Base-by-base conservation (phyloP, 2,888 invertebrate species). In the Steinernema carpocapsae region DNA sequence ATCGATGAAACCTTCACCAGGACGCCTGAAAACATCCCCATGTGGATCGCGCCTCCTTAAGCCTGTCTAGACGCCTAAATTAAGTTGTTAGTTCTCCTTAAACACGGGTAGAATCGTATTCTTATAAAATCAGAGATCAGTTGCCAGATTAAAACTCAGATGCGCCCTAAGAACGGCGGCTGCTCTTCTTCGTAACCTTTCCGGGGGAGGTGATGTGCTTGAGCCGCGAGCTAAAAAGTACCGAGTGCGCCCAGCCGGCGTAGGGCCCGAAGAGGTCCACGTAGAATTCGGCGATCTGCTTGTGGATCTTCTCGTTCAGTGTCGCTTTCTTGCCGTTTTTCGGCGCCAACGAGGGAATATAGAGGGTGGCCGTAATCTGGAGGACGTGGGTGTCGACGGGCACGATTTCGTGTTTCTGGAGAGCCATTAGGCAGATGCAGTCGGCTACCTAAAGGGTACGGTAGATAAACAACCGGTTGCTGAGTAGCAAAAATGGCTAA, bases 381-480 rank as follows among this genome's bases (percentile, higher is more conserved):
- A 93, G 94, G 29, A 99, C 94, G 87, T 99, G 97, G 0, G 96
- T 96, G 88, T 99, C 97, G 0, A 97, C 93, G 0, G 97, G 97
- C 73, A 99, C 92, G 0, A 95, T 92, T 83, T 93, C 92, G 72
- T 94, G 88, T 87, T 97, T 94, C 74, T 93, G 92, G 72, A 99
- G 88, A 0, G 96, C n/a, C 97, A 99, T 97, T 24, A 99, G 90
- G 87, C 94, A 95, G 82, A 99, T 93, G 88, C 97, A 99, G 89
- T 99, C 97, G 0, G 97, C 95, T 19, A 99, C 94, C 93, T 94
- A 84, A 46, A 75, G 71, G 3, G 64, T 37, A 37, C 37, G 37
- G 37, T 37, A 37, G n/a, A n/a, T n/a, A n/a, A n/a, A n/a, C n/a
- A n/a, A n/a, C n/a, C n/a, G n/a, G n/a, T n/a, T n/a, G n/a, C n/a